These are phyloP conservation scores for Melanotaenia boesemani DNA, from an alignment of 2,797 vertebrate genomes.

Conservation along the genomic window DNA sequence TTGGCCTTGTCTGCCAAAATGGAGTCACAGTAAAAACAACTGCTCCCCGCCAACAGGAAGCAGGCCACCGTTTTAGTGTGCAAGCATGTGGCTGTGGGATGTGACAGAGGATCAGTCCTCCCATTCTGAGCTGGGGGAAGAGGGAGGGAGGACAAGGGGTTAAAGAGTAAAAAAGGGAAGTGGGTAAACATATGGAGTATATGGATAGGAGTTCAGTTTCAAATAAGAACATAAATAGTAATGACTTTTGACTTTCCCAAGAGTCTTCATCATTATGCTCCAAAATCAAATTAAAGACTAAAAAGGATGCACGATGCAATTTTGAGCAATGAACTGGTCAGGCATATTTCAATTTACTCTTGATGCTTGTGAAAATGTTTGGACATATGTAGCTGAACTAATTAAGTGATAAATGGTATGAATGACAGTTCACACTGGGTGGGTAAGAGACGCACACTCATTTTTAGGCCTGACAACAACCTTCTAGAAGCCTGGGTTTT, in stretches of 20 bases:
- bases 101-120: slow-evolving; percentile 49
- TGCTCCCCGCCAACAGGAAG: slow-evolving; percentile 75
- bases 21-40: slow-evolving; percentile 78
- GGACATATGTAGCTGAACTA: no score
- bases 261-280: no score
- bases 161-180: slow-evolving; percentile 30
- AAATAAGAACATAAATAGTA: no score
- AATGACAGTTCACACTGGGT: slow-evolving; percentile 9
- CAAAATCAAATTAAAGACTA: no score
- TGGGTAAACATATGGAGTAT: slow-evolving; percentile 30
- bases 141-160: slow-evolving; percentile 20
- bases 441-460: slow-evolving; percentile 13
- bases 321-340: no score
- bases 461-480: slow-evolving; percentile 18
- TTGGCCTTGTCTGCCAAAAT: slow-evolving; percentile 71
- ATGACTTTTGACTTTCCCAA: no score
- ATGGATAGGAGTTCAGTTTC: slow-evolving; percentile 11
- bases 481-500: slow-evolving; percentile 8
- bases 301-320: no score
- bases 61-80: slow-evolving; percentile 56
- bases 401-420: neutral
- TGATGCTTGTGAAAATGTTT: no score
- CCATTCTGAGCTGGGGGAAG: slow-evolving; percentile 48
- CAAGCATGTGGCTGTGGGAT: slow-evolving; percentile 55
- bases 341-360: no score